Evolutionary conservation across 53 echinoderm and acorn worm genomes (phyloP).

Genomic region (Patiria pectinifera): DNA sequence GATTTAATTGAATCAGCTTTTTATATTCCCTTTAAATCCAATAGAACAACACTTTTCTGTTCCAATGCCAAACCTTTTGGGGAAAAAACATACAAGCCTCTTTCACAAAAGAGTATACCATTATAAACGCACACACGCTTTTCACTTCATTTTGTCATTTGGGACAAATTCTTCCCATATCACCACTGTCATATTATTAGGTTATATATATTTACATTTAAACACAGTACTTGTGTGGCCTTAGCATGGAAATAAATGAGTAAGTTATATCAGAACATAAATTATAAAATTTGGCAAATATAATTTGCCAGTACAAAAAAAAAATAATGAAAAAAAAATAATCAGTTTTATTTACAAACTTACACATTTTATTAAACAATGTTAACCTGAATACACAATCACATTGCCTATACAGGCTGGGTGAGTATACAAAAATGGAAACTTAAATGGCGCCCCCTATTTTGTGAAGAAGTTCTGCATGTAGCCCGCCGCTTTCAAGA

Average conservation of each 20-base stretch:
- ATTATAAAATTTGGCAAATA: not conserved
- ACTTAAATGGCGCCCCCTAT: no score
- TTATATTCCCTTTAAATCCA: not conserved
- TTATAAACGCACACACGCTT: not conserved
- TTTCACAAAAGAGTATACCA: not conserved
- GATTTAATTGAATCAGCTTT: not conserved
- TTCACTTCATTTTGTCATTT: not conserved
- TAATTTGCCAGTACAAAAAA: not conserved
- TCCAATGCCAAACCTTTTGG: not conserved
- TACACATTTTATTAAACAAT: not conserved
- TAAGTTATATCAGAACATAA: no score
- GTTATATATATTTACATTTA: no score
- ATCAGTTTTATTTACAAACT: not conserved
- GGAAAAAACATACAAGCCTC: not conserved
- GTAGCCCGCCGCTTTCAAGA: no score
- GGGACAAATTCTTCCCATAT: no score
- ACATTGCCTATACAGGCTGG: no score
- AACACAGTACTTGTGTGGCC: not conserved
- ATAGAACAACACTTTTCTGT: not conserved
- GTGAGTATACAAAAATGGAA: no score
- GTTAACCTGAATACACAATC: no score
- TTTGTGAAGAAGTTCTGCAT: no score
- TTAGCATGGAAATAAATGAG: not conserved
- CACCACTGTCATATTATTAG: no score
- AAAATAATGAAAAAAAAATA: no score